These are phyloP conservation scores for Cranoglanis bouderius DNA, from an alignment of 2,113 vertebrate genomes.

Conservation along the genomic window DNA sequence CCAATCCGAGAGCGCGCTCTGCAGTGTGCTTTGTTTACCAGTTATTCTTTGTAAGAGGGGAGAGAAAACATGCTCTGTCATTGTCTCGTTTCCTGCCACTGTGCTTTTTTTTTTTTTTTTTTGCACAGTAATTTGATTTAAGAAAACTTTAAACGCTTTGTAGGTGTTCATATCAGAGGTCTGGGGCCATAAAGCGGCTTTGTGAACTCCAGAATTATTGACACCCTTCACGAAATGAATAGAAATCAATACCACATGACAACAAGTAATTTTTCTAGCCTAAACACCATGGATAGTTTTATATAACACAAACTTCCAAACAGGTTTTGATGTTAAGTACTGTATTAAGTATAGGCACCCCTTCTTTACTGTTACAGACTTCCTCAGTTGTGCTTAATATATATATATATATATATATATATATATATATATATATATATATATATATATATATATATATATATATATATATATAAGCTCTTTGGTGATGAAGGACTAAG, in stretches of 20 bases:
- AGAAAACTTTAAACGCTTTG: background rate
- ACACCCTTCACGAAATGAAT: background rate
- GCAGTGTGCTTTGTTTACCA: conserved; percentile 12
- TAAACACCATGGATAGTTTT: background rate
- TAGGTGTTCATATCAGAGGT: background rate
- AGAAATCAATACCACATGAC: background rate
- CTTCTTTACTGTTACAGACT: background rate
- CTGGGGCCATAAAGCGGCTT: background rate
- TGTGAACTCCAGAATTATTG: background rate
- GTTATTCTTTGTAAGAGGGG: background rate
- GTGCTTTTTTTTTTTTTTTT: background rate
- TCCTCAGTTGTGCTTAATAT: too few relatives aligned
- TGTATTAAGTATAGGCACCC: background rate
- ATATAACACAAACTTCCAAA: background rate
- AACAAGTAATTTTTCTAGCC: background rate
- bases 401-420: too few relatives aligned
- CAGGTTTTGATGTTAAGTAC: background rate
- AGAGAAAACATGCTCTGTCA: background rate
- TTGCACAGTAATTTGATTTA: background rate
- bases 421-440: too few relatives aligned
- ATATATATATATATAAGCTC: too few relatives aligned
- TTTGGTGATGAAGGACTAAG: background rate
- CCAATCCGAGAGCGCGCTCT: background rate
- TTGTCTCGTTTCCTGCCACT: background rate
- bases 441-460: too few relatives aligned